phyloP scores from a whole-genome alignment of 2,888 invertebrate species.

The Ennomos quercinarius region DNA sequence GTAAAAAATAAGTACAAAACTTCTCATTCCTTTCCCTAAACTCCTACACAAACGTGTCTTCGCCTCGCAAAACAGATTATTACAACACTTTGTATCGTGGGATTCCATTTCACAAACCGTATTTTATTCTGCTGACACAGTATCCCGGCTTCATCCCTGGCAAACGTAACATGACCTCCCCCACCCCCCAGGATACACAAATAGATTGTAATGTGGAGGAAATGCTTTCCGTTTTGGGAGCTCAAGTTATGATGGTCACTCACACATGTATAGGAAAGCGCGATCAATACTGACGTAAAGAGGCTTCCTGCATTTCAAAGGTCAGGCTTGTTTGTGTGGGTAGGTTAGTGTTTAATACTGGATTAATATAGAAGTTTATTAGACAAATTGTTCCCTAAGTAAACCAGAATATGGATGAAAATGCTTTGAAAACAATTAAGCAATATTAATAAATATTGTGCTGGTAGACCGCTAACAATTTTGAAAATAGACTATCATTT shows the following conservation, averaged over 20 bases:
- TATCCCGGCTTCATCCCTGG: slow-evolving; percentile 19
- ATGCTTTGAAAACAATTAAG: too few relatives aligned
- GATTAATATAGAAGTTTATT: slow-evolving; percentile 9
- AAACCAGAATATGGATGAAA: too few relatives aligned
- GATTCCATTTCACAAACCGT: slow-evolving; percentile 33
- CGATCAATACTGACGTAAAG: slow-evolving; percentile 37
- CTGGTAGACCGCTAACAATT: too few relatives aligned
- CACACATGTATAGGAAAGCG: slow-evolving; percentile 17
- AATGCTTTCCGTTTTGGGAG: slow-evolving; percentile 33
- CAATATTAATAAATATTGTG: too few relatives aligned
- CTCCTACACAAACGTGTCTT: slow-evolving; percentile 1
- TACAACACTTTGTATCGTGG: slow-evolving; percentile 24
- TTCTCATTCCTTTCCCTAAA: background rate
- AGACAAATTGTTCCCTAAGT: background rate
- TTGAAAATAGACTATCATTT: too few relatives aligned
- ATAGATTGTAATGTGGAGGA: slow-evolving; percentile 30
- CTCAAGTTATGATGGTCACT: slow-evolving; percentile 27
- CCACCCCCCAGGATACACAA: slow-evolving; percentile 26
- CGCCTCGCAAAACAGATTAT: slow-evolving; percentile 12
- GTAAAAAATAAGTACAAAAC: too few relatives aligned
- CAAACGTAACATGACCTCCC: slow-evolving; percentile 30
- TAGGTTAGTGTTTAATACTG: slow-evolving; percentile 4
- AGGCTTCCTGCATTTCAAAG: slow-evolving; percentile 35
- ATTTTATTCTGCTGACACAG: slow-evolving; percentile 34
- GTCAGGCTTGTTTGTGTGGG: slow-evolving; percentile 33